phyloP scores from a whole-genome alignment of 1,140 invertebrate genomes.

The Scaptodrosophila lebanonensis region DNA sequence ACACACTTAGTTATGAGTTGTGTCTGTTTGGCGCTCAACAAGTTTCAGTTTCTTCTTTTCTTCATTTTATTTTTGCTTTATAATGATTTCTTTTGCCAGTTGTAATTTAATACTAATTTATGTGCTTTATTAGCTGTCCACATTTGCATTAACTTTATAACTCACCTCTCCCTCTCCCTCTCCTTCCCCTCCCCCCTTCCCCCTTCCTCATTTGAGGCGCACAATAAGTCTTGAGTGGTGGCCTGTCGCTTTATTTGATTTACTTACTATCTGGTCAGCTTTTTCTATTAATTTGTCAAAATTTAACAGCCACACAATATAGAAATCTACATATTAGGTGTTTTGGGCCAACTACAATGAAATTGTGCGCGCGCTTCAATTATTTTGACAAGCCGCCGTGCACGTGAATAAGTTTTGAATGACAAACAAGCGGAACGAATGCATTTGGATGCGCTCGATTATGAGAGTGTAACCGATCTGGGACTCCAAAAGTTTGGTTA shows the following conservation, averaged over 20 bases:
- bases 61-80: slow-evolving; percentile 19
- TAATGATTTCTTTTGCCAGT: slow-evolving; percentile 18
- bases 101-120: slow-evolving; percentile 74
- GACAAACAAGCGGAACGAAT: slow-evolving; percentile 56
- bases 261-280: slow-evolving; percentile 5
- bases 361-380: slow-evolving; percentile 26
- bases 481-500: neutral
- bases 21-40: slow-evolving; percentile 49
- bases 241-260: slow-evolving; percentile 41
- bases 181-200: slow-evolving; percentile 26
- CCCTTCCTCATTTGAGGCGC: slow-evolving; percentile 12
- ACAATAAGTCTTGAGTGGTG: slow-evolving; percentile 40
- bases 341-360: slow-evolving; percentile 20
- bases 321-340: slow-evolving; percentile 61
- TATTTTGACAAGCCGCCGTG: slow-evolving; percentile 56
- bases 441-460: slow-evolving; percentile 41
- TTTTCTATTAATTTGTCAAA: slow-evolving; percentile 70
- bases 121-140: slow-evolving; percentile 65
- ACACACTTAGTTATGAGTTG: slow-evolving; percentile 4
- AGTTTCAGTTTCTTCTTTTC: slow-evolving; percentile 34
- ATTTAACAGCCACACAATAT: slow-evolving; percentile 34
- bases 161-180: slow-evolving; percentile 14
- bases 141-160: slow-evolving; percentile 57
- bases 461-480: neutral
- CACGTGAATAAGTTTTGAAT: slow-evolving; percentile 15